A percentile compares a stretch with the other conserved stretches of the same genome.
phyloP scores from a whole-genome alignment of 2,888 invertebrate genomes.

The Caenorhabditis angaria region DNA sequence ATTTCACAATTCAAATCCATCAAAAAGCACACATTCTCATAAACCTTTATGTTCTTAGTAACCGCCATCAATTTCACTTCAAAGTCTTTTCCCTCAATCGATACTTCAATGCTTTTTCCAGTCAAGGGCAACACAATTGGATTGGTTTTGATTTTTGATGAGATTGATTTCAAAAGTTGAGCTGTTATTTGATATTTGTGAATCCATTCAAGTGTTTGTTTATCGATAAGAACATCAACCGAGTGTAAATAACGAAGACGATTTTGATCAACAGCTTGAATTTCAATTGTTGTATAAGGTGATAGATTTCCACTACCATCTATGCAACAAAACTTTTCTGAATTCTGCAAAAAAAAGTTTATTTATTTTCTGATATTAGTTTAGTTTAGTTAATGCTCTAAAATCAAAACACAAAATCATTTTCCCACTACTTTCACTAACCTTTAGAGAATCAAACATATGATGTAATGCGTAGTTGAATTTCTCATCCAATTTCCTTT shows the following conservation, averaged over 20 bases:
- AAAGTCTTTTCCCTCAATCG: conserved; percentile 27
- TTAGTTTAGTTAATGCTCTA: no score
- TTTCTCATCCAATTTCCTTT: conserved; percentile 11
- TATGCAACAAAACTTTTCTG: conserved; percentile 26
- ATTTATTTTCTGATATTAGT: not conserved
- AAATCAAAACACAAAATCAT: conserved; percentile 15
- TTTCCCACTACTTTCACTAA: conserved; percentile 1
- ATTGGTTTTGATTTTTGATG: conserved; percentile 18
- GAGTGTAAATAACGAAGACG: conserved; percentile 19
- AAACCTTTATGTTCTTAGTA: conserved; percentile 20
- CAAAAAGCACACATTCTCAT: conserved; percentile 28
- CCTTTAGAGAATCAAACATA: conserved; percentile 38
- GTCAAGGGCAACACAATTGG: conserved; percentile 27
- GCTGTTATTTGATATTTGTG: conserved; percentile 20
- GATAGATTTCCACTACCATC: conserved; percentile 29
- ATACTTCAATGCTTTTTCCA: conserved; percentile 26
- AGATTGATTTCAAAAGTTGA: conserved; percentile 20
- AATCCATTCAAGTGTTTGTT: conserved; percentile 28
- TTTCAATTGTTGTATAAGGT: conserved; percentile 29
- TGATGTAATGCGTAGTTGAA: conserved; percentile 24
- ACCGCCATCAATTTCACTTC: conserved; percentile 28
- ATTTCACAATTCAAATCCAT: conserved; percentile 20
- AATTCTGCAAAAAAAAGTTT: not conserved
- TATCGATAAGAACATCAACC: conserved; percentile 31
- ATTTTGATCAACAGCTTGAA: conserved; percentile 18